These are phyloP conservation scores for Buteo buteo DNA, from an alignment of 2,113 vertebrate genomes.

Conservation along the genomic window DNA sequence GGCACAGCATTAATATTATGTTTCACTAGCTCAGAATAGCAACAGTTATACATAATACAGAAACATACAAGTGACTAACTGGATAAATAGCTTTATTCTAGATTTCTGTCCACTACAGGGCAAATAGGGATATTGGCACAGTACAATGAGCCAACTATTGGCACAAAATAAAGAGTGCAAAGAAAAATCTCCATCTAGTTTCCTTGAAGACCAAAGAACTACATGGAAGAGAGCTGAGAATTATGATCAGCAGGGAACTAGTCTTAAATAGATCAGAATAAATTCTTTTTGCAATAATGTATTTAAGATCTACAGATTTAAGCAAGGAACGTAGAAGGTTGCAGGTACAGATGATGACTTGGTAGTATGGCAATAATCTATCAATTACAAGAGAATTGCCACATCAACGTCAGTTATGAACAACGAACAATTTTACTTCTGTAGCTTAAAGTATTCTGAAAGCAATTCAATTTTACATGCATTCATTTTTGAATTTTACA, in stretches of 20 bases:
- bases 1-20: neutral
- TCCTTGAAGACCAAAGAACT: neutral
- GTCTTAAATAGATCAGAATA: neutral
- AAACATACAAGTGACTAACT: neutral
- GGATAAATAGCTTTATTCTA: neutral
- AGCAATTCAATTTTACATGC: neutral
- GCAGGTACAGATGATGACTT: neutral
- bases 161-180: neutral
- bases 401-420: neutral
- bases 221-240: neutral
- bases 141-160: neutral
- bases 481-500: neutral
- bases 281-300: neutral
- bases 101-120: neutral
- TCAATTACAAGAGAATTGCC: neutral
- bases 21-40: neutral
- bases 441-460: neutral
- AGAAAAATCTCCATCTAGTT: neutral
- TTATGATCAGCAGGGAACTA: neutral
- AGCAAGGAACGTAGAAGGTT: neutral
- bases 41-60: neutral
- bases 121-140: neutral
- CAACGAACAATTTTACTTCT: neutral
- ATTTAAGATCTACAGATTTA: neutral
- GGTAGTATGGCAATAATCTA: neutral